Conservation (phyloP, 2,113 vertebrate species). For the Pedionomus torquatus region DNA sequence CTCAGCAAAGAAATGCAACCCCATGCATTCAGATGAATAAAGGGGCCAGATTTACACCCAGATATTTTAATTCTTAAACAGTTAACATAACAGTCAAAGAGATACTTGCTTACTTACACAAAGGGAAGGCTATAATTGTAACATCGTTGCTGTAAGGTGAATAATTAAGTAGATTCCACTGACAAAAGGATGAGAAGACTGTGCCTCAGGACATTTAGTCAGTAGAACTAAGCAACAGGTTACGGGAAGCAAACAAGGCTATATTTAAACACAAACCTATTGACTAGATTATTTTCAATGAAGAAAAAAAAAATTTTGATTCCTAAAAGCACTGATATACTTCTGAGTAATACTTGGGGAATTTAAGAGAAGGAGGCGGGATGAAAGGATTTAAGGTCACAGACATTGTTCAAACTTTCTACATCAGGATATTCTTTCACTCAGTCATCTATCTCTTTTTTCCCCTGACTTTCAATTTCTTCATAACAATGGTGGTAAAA, state of each 20-base stretch:
- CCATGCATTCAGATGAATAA: background rate
- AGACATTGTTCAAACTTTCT: background rate
- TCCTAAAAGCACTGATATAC: background rate
- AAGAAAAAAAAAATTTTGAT: background rate
- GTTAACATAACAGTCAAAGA: conserved; percentile 61
- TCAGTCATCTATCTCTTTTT: background rate
- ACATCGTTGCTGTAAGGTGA: conserved; percentile 60
- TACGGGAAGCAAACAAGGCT: conserved; percentile 39
- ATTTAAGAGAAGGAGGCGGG: background rate
- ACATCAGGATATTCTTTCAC: background rate
- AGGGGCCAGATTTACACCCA: conserved; percentile 29
- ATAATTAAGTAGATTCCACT: conserved; percentile 66
- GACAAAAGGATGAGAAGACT: conserved; percentile 65
- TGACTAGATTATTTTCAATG: background rate
- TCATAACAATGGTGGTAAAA: background rate
- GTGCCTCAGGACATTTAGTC: conserved; percentile 49
- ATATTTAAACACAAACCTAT: conserved; percentile 47
- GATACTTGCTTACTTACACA: conserved; percentile 37
- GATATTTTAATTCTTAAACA: conserved; percentile 52
- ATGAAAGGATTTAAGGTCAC: background rate
- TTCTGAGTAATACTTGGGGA: background rate
- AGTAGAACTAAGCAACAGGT: conserved; percentile 44
- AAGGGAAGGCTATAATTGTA: conserved; percentile 60
- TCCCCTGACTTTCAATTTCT: background rate
- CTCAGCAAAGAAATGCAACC: background rate